Evolutionary conservation across 2,113 vertebrate species (phyloP), one percentile per base, ranked within the genome.

Genomic region (Speoplatyrhinus poulsoni): DNA sequence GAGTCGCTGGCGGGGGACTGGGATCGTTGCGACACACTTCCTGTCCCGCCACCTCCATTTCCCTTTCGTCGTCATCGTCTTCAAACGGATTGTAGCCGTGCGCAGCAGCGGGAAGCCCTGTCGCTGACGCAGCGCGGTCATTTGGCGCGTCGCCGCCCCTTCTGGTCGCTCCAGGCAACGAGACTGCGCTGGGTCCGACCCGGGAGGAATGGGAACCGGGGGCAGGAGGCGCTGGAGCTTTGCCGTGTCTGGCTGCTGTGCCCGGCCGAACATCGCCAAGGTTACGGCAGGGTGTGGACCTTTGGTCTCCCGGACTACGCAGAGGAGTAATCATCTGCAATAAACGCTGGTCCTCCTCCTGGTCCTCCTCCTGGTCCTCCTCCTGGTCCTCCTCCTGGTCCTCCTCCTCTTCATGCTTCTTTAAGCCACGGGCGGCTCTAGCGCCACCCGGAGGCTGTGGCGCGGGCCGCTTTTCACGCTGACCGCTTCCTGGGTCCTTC

Each of bases 381-480:
- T 73, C 70, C 70, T 77, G 74, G 41, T 77, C 80, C n/a, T 70
- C n/a, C 2, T 73, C 70, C 70, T 77, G 74, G 41, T 77, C 80
- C 69, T 70, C 67, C 3, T 72, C 63, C 48, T 79, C 73, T 33
- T n/a, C 26, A 26, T 26, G 26, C 26, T 26, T 3, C n/a, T 41
- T n/a, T n/a, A n/a, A n/a, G n/a, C n/a, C n/a, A n/a, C n/a, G n/a
- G n/a, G n/a, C n/a, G n/a, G n/a, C n/a, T 58, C 16, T 62, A 59
- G 10, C 75, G 46, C 53, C 80, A 73, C 64, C 75, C 12, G 90
- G 89, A 46, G 90, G 88, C 65, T 53, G 77, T 63, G 90, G 92
- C 68, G 92, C 90, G 3, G n/a, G 74, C 9, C 81, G 81, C 67
- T 75, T 90, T 61, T 88, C 85, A 48, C 17, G 62, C 41, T 79